Conservation (phyloP, 2,888 invertebrate genomes). For the Acanthoscelides obtectus region DNA sequence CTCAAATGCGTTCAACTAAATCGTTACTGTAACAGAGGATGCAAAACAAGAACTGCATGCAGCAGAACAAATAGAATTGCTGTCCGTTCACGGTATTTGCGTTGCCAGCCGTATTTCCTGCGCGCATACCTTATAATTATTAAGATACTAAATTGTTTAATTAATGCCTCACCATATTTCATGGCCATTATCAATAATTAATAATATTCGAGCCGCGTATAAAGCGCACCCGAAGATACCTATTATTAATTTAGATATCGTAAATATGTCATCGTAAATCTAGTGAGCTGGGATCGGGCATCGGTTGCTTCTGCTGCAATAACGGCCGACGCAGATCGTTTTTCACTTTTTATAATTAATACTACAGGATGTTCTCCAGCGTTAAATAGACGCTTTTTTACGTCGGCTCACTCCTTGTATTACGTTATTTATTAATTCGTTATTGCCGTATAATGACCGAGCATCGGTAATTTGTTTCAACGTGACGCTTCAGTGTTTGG, state of each 20-base stretch:
- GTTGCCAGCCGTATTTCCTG: background rate
- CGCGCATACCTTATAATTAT: background rate
- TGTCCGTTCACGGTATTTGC: background rate
- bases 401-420: background rate
- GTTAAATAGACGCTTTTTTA: background rate
- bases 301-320: background rate
- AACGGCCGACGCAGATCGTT: background rate
- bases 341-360: background rate
- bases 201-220: background rate
- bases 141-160: background rate
- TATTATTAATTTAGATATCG: constrained; percentile 24
- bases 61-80: background rate
- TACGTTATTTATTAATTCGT: background rate
- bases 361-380: background rate
- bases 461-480: background rate
- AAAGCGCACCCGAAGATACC: constrained; percentile 1
- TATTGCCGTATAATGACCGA: background rate
- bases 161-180: background rate
- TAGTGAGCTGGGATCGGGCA: background rate
- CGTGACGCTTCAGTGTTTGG: background rate
- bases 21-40: no score
- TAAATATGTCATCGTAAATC: constrained; percentile 23
- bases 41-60: no score
- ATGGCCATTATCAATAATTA: background rate
- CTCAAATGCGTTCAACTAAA: no score